Evolutionary conservation across 2,113 vertebrate species (phyloP).

Genomic region (Caranx melampygus): DNA sequence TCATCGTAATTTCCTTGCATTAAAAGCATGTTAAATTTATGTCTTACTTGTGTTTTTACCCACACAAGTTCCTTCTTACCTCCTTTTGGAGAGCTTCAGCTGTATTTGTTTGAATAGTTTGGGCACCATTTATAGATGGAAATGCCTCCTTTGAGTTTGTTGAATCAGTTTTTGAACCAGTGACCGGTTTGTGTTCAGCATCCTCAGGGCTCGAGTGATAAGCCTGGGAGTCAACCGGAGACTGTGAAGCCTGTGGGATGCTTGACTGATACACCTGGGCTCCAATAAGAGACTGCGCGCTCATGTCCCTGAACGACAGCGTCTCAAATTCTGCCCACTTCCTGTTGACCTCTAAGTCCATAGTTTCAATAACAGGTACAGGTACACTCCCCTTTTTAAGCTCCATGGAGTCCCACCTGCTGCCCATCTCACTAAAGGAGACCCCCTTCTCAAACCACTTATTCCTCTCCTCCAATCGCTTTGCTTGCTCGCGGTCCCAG

Average conservation of each 20-base stretch:
- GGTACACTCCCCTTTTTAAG: constrained; percentile 87
- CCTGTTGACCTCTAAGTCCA: constrained; percentile 90
- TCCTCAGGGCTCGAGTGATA: constrained; percentile 42
- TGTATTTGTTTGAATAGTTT: constrained; percentile 53
- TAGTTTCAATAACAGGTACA: constrained; percentile 75
- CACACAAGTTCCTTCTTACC: constrained; percentile 75
- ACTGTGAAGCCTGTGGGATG: constrained; percentile 22
- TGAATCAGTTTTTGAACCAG: constrained; percentile 19
- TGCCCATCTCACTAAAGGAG: constrained; percentile 70
- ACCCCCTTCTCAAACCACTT: constrained; percentile 83
- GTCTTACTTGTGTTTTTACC: neutral
- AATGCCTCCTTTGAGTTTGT: constrained; percentile 2
- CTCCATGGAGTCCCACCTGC: constrained; percentile 84
- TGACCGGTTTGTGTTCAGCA: constrained; percentile 1
- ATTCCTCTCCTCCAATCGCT: constrained; percentile 85
- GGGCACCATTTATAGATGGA: constrained; percentile 38
- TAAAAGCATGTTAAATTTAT: neutral
- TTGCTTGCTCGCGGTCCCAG: constrained; percentile 87
- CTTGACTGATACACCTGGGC: constrained; percentile 56
- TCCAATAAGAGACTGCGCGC: constrained; percentile 73
- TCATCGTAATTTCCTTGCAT: neutral
- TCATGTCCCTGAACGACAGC: constrained; percentile 86
- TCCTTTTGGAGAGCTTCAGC: constrained; percentile 87
- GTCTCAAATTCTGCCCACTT: constrained; percentile 95
- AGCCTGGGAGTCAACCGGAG: constrained; percentile 22